Evolutionary conservation across 1,140 invertebrate genomes (phyloP).

Genomic region (Diachasmimorpha longicaudata): DNA sequence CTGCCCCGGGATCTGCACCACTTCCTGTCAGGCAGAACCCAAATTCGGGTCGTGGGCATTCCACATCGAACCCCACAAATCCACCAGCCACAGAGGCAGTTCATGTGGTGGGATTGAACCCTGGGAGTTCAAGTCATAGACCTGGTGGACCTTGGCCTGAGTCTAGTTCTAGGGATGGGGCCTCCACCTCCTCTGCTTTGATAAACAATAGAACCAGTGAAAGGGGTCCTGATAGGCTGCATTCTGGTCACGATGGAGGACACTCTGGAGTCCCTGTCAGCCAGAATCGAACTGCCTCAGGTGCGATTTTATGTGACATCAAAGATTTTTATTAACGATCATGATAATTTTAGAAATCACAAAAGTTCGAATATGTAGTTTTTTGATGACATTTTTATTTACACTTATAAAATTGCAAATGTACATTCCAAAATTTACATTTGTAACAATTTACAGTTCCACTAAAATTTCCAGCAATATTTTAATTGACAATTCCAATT

Average conservation of each 20-base stretch:
- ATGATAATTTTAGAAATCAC: too few relatives aligned
- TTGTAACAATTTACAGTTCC: too few relatives aligned
- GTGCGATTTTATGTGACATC: too few relatives aligned
- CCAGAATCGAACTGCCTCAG: not conserved
- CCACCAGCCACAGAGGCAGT: not conserved
- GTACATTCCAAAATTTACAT: too few relatives aligned
- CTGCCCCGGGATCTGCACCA: not conserved
- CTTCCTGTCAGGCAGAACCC: not conserved
- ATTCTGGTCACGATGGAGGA: not conserved
- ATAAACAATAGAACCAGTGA: not conserved
- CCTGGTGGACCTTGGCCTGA: not conserved
- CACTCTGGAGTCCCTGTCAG: not conserved
- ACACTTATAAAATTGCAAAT: too few relatives aligned
- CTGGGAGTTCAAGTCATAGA: not conserved
- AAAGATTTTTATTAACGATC: too few relatives aligned
- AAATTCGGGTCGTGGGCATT: not conserved
- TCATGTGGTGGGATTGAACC: not conserved
- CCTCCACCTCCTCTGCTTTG: not conserved
- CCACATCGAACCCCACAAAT: not conserved
- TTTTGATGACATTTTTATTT: too few relatives aligned
- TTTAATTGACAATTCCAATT: too few relatives aligned
- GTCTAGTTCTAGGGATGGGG: not conserved
- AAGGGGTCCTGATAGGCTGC: not conserved
- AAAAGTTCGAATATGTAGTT: too few relatives aligned
- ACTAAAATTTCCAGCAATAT: too few relatives aligned